Evolutionary conservation across 2,113 vertebrate species (phyloP), one percentile per base, ranked within the genome.

Genomic region (Oncorhynchus masou): DNA sequence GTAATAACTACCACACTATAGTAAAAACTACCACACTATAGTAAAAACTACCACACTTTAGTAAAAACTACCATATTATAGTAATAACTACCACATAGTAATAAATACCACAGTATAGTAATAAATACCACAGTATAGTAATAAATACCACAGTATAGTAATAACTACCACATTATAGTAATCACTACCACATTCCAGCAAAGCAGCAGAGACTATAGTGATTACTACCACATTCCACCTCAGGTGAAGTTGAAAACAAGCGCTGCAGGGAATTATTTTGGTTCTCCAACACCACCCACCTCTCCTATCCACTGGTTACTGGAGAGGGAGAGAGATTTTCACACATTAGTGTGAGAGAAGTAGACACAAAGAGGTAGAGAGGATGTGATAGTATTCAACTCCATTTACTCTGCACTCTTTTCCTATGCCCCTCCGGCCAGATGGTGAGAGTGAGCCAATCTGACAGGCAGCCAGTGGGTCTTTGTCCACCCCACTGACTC

Each of bases 371-470:
- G 67, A 25, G 51, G 19, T 27, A 49, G 48, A 13, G 51, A 57
- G 24, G 19, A 15, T 59, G 31, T 12, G 45, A 65, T 59, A 24
- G 34, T 3, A 29, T 13, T 57, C 9, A 29, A 24, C 13, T 64
- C 74, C 70, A 84, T 75, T 70, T 81, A 81, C 39, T 65, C 39
- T 68, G 51, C 77, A 68, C 71, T 67, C 67, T 68, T 12, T 19
- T 68, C 70, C 67, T 75, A 59, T 75, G 34, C 31, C 64, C 86
- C 77, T 74, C 51, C 2, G 79, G 81, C 73, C 64, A 81, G 67
- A 81, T 62, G 68, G 20, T 71, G 80, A 86, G 79, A 68, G 75
- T 77, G 78, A 87, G 65, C 77, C 81, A 84, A 79, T 83, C 85
- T 85, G 76, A 88, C 80, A 74, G 65, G 68, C 59, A 72, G 70